Evolutionary conservation across 2,888 invertebrate species (phyloP).

Genomic region (Hypomecis punctinalis): DNA sequence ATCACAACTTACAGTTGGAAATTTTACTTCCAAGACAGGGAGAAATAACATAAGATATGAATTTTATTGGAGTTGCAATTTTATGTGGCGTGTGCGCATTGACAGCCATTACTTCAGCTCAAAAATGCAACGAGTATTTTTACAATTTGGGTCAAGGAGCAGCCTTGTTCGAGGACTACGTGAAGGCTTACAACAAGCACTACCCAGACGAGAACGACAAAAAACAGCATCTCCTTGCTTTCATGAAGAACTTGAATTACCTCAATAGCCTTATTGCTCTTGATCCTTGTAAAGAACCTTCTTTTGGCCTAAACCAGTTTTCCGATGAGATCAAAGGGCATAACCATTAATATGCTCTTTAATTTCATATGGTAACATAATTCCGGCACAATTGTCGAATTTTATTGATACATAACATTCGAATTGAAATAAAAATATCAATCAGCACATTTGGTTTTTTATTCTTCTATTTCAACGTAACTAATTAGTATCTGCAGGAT

Average conservation of each 20-base stretch:
- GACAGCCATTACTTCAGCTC: background rate
- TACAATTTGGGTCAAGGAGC: background rate
- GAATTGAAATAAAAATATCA: too few relatives aligned
- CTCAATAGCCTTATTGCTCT: constrained; percentile 51
- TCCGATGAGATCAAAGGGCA: constrained; percentile 46
- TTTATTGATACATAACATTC: too few relatives aligned
- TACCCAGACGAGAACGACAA: constrained; percentile 58
- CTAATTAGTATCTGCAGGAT: too few relatives aligned
- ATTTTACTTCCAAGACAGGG: too few relatives aligned
- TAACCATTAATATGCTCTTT: background rate
- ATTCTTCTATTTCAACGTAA: too few relatives aligned
- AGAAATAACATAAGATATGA: background rate
- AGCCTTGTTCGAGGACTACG: constrained; percentile 53
- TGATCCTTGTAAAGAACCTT: constrained; percentile 2
- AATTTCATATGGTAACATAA: too few relatives aligned
- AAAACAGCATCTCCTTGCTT: constrained; percentile 52
- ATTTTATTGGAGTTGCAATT: background rate
- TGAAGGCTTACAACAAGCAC: constrained; percentile 49
- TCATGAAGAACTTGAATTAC: constrained; percentile 46
- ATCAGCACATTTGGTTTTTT: too few relatives aligned
- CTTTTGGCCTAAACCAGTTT: constrained; percentile 45
- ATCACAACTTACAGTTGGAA: background rate
- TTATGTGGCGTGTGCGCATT: background rate
- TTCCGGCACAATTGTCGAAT: too few relatives aligned
- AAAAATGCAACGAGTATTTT: background rate